phyloP scores from a whole-genome alignment of 2,797 vertebrate genomes.

The Sebastes hopkinsi region DNA sequence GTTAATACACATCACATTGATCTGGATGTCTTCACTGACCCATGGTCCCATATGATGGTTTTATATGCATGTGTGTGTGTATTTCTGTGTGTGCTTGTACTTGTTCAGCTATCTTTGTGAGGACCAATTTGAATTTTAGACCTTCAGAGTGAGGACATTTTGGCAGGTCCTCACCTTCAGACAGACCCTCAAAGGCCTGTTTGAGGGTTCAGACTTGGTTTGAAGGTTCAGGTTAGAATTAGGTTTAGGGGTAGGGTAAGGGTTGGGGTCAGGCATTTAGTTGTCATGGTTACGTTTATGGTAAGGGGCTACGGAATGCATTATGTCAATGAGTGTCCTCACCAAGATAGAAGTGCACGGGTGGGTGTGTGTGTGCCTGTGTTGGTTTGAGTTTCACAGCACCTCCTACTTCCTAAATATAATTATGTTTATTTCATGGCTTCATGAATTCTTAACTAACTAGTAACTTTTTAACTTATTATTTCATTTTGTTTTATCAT shows the following conservation, averaged over 20 bases:
- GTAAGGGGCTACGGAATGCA: too few species aligned
- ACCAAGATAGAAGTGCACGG: too few species aligned
- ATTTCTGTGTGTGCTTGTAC: neutral
- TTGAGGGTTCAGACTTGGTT: too few species aligned
- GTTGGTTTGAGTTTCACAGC: neutral
- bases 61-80: neutral
- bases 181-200: too few species aligned
- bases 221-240: too few species aligned
- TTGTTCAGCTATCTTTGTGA: neutral
- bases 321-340: too few species aligned
- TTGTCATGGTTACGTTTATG: too few species aligned
- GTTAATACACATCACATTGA: constrained; percentile 2
- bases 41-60: neutral
- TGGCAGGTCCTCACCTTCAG: too few species aligned
- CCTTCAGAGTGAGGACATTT: too few species aligned
- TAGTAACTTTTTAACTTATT: neutral
- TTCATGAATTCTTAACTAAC: neutral
- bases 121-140: too few species aligned
- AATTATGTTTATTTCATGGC: neutral
- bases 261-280: too few species aligned
- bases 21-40: neutral
- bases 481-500: neutral
- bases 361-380: neutral
- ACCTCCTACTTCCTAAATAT: neutral
- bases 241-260: too few species aligned